phyloP scores from a whole-genome alignment of 2,797 vertebrate genomes.

The Lutjanus campechanus region DNA sequence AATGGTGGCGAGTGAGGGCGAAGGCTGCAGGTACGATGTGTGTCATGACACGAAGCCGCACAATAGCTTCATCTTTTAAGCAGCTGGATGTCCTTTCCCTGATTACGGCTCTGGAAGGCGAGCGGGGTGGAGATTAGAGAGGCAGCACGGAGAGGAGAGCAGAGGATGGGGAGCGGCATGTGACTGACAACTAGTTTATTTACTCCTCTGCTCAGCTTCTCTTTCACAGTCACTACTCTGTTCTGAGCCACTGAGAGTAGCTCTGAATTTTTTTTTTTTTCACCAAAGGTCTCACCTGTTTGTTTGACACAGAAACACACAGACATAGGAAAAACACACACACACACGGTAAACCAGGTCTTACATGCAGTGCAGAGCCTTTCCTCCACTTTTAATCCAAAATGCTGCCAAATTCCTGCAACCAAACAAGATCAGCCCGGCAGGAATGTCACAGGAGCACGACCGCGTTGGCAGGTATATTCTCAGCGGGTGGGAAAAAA shows the following conservation, averaged over 20 bases:
- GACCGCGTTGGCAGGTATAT: constrained; percentile 49
- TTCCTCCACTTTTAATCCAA: constrained; percentile 39
- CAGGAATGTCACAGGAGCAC: constrained; percentile 71
- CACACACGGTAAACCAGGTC: constrained; percentile 16
- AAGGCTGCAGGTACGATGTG: constrained; percentile 15
- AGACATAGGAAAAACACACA: constrained; percentile 44
- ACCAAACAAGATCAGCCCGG: constrained; percentile 39
- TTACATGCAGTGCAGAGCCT: constrained; percentile 8
- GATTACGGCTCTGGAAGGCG: constrained; percentile 46
- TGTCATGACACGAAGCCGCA: constrained; percentile 53
- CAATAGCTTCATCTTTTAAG: constrained; percentile 56
- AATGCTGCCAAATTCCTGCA: constrained; percentile 58
- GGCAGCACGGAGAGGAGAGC: not conserved
- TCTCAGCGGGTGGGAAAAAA: constrained; percentile 18
- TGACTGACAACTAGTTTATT: constrained; percentile 56
- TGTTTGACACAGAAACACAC: constrained; percentile 53
- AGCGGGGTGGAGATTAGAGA: constrained; percentile 43
- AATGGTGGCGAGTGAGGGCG: not conserved
- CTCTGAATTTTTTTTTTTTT: not conserved
- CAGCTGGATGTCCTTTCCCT: constrained; percentile 54
- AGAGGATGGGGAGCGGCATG: constrained; percentile 11
- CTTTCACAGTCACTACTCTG: constrained; percentile 26
- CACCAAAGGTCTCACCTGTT: constrained; percentile 32
- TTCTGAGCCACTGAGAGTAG: constrained; percentile 27
- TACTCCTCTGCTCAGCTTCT: constrained; percentile 51